Evolutionary conservation across 2,797 vertebrate species (phyloP), one percentile per base, ranked within the genome.

Genomic region (Balearica regulorum): DNA sequence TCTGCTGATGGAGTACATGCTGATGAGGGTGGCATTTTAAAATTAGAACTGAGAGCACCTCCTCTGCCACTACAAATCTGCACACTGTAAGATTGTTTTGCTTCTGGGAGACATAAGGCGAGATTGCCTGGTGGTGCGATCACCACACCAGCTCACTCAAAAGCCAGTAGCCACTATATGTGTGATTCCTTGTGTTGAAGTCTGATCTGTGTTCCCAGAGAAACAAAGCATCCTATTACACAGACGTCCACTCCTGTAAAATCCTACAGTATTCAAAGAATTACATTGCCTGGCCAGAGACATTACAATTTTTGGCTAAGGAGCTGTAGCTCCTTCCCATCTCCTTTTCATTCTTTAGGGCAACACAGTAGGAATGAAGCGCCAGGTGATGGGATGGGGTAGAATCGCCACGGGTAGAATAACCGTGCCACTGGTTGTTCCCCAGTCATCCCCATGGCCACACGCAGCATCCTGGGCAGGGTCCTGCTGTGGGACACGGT

Each of bases 21-120:
- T 83, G 83, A 91, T 77, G 64, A 91, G 65, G 46, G 65, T 48
- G 73, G 51, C 70, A 66, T 91, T 93, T 93, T 89, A 88, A 93
- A 95, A 92, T 89, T 69, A 86, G 62, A 85, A 66, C 46, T 60
- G 35, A 80, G 69, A 91, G 33, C 72, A 93, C 26, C 39, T 85
- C 82, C 49, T 88, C 79, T 94, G 69, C 54, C 61, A 43, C 79
- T 81, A 60, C 54, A 75, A 39, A 92, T 83, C 76, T 81, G 49
- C 51, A 55, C 33, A 22, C 25, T 85, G 19, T 48, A 76, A 49
- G 26, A 37, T 79, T 25, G 8, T 68, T 96, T 94, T 87, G 31
- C 51, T 82, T 75, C 84, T 83, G 87, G 69, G 62, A 93, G 51
- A 60, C 25, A 39, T 53, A 85, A 93, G 39, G 44, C 90, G 61